A percentile compares a stretch with the other conserved stretches of the same genome.
Evolutionary conservation across 2,888 invertebrate species (phyloP).

Genomic region (Campoplex capitator): DNA sequence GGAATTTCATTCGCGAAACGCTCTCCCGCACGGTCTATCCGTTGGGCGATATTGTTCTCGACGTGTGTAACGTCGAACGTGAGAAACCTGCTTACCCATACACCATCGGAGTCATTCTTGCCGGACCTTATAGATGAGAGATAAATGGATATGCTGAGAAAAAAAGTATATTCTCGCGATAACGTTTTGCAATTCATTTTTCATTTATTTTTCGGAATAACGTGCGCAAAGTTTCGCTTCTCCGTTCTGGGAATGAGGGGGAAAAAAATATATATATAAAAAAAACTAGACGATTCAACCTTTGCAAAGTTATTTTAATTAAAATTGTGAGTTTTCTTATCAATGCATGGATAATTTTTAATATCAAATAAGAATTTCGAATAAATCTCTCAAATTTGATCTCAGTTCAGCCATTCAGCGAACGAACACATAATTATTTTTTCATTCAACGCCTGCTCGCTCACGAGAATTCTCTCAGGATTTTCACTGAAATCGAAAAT

Average conservation of each 20-base stretch:
- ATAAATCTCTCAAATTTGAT: background rate
- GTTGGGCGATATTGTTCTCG: conserved; percentile 6
- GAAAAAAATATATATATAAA: background rate
- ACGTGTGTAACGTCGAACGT: conserved; percentile 16
- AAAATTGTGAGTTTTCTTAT: too few species aligned
- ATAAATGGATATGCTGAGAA: background rate
- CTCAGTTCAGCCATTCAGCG: background rate
- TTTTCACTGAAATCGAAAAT: background rate
- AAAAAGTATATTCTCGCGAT: background rate
- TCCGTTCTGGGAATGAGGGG: background rate
- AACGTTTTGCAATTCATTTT: background rate
- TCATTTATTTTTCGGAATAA: background rate
- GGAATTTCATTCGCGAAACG: conserved; percentile 58
- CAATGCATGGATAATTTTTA: background rate
- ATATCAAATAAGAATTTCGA: background rate
- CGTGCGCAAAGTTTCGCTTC: background rate
- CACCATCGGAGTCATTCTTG: background rate
- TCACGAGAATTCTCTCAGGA: background rate
- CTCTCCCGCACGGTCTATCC: conserved; percentile 1
- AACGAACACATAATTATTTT: background rate
- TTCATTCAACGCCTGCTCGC: background rate
- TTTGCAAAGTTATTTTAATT: background rate
- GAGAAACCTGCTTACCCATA: background rate
- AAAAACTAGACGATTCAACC: background rate
- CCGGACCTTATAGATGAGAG: background rate